Evolutionary conservation across 2,888 invertebrate species (phyloP), one percentile per base, ranked within the genome.

Genomic region (Amphiduros pacificus): DNA sequence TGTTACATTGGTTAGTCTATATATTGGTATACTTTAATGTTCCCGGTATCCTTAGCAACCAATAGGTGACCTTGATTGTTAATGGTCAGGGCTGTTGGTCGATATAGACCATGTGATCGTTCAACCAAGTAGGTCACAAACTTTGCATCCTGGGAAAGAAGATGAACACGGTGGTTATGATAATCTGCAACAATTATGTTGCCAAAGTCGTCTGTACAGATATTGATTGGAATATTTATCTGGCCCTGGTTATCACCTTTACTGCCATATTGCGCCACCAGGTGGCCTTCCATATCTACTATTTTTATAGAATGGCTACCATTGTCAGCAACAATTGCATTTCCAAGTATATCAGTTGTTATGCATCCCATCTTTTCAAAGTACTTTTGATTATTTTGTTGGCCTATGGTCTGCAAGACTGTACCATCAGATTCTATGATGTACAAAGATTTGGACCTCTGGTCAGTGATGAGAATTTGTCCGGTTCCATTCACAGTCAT

Each of bases 151-250:
- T 77, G 76, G 2, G 72, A 65, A 44, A 76, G 67, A 14, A 78
- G 65, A 56, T 75, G 77, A 1, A 79, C 66, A 17, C 78, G 61
- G 61, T 77, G 73, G 56, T 77, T 77, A 41, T 74, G 67, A 58
- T 77, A 74, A 67, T 79, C 79, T 0, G 77, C 77, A 2, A 78
- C 70, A 49, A 78, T 72, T 2, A 78, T 72, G 60, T 77, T 72
- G 5, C 77, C 79, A 60, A 73, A 72, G 24, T 64, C 60, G 65
- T 79, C 78, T 27, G 72, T 69, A 61, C 77, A 77, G 11, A 78
- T 73, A 0, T 78, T 78, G 59, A 74, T 75, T 0, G 79, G 79
- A 60, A 78, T 75, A 1, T 77, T 65, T 4, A 74, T 65, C 57
- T 76, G 73, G 26, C 73, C 73, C 27, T 71, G 62, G 28, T 70